Percentiles rank a stretch among this genome's conserved stretches.
These are phyloP conservation scores for Cataglyphis albicans DNA, from an alignment of 2,888 invertebrate genomes.

Conservation along the genomic window DNA sequence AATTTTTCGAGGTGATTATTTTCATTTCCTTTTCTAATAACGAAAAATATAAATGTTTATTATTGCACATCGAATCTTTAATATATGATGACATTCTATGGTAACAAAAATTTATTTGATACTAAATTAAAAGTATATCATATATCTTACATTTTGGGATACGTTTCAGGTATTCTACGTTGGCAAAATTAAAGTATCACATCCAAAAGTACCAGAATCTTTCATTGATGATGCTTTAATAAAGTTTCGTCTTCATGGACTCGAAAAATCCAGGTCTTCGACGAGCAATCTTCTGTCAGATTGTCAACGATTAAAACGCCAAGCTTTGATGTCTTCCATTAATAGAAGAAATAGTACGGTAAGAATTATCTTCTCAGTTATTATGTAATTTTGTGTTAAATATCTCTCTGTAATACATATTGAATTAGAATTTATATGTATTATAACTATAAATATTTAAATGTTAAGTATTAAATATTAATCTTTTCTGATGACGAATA, in stretches of 20 bases:
- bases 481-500: neutral
- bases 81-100: neutral
- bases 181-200: slow-evolving; percentile 95
- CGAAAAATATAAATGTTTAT: neutral
- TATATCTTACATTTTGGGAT: neutral
- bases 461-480: neutral
- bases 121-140: neutral
- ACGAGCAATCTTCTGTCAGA: slow-evolving; percentile 87
- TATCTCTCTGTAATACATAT: neutral
- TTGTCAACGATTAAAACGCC: slow-evolving; percentile 82
- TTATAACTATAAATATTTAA: neutral
- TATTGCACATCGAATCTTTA: neutral
- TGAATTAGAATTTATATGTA: neutral
- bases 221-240: slow-evolving; percentile 96
- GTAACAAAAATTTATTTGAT: neutral
- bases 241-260: slow-evolving; percentile 93
- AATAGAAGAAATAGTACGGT: slow-evolving; percentile 83
- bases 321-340: slow-evolving; percentile 75
- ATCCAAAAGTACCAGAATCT: slow-evolving; percentile 94
- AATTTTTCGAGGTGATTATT: slow-evolving; percentile 92
- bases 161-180: slow-evolving; percentile 93
- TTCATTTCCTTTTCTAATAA: neutral
- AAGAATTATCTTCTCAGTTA: slow-evolving; percentile 51
- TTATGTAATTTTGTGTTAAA: neutral
- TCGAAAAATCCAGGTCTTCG: slow-evolving; percentile 89